phyloP scores from a whole-genome alignment of 1,140 invertebrate species.

The Aphaenogaster rudis region DNA sequence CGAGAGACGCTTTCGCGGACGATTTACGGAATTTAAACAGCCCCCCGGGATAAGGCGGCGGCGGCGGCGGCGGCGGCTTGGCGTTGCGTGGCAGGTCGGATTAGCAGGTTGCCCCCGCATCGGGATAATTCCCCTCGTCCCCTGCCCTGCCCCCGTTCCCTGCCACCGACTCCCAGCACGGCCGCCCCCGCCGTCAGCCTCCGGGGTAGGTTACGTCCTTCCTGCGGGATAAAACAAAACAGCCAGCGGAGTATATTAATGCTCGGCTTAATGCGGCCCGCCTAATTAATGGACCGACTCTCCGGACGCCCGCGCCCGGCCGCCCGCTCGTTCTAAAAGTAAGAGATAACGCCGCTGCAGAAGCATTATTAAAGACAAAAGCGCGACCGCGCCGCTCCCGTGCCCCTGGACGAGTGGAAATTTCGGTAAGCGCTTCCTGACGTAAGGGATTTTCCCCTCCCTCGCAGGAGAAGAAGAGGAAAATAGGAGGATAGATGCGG shows the following conservation, averaged over 20 bases:
- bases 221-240: constrained; percentile 87
- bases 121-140: constrained; percentile 72
- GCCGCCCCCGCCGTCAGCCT: constrained; percentile 66
- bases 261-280: constrained; percentile 86
- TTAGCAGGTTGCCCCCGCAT: constrained; percentile 78
- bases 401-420: constrained; percentile 26
- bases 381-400: constrained; percentile 61
- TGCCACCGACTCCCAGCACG: constrained; percentile 27
- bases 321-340: constrained; percentile 77
- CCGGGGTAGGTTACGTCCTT: constrained; percentile 79
- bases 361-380: constrained; percentile 84
- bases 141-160: not conserved
- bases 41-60: constrained; percentile 82
- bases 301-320: constrained; percentile 78
- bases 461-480: not conserved
- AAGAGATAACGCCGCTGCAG: constrained; percentile 84
- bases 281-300: constrained; percentile 87
- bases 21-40: constrained; percentile 87
- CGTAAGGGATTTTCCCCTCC: constrained; percentile 48
- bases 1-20: constrained; percentile 60
- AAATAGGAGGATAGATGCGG: not conserved
- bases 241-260: constrained; percentile 87
- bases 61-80: constrained; percentile 48
- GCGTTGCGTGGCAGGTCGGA: constrained; percentile 78
- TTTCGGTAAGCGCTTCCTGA: constrained; percentile 52